Base-by-base conservation (phyloP, 2,797 vertebrate species). In the Rhinogobio ventralis region DNA sequence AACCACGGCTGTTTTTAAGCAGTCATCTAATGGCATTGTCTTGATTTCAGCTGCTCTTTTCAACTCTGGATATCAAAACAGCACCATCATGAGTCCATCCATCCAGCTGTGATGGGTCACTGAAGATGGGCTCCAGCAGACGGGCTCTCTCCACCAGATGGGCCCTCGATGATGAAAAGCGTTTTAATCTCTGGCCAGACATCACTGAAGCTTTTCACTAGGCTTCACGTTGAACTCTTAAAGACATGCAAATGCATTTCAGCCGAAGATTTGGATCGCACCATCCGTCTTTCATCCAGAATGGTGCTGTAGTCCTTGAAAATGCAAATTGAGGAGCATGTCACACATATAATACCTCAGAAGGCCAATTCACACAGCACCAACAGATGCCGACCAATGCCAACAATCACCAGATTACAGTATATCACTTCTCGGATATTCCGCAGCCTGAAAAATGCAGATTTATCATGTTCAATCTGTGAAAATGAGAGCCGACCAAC, bases 241-340 rank as follows among this genome's bases (percentile, higher is more conserved):
- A 95, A 94, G 94, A 95, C 94, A 96, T 96, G 95, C 95, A 96
- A 96, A 96, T 96, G 94, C 95, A 94, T 93, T 94, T 95, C 95
- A 95, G 95, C 93, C 94, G 92, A 94, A 95, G 95, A 95, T 96
- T 95, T 67, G 60, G 80, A 78, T 30, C 20, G 17, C 57, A 82
- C 51, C 73, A 45, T 71, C 14, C 33, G 0, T 46, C 79, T 77
- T 86, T 83, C 67, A 81, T 66, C 81, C 55, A 83, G 81, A 67
- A 79, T 78, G 62, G 36, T 25, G 28, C 30, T 62, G 20, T 20
- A 36, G 62, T 79, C 25, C 55, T 80, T 46, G 51, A 51, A 86
- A 86, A 72, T 49, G 46, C 77, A 5, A 78, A 77, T 60, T 67
- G 66, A 33, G 53, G 72, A 76, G 53, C 71, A 11, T 60, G 66